Percentiles rank a stretch among this genome's conserved stretches.
Conservation (phyloP, 2,888 invertebrate species). For the Oscheius sp. region DNA sequence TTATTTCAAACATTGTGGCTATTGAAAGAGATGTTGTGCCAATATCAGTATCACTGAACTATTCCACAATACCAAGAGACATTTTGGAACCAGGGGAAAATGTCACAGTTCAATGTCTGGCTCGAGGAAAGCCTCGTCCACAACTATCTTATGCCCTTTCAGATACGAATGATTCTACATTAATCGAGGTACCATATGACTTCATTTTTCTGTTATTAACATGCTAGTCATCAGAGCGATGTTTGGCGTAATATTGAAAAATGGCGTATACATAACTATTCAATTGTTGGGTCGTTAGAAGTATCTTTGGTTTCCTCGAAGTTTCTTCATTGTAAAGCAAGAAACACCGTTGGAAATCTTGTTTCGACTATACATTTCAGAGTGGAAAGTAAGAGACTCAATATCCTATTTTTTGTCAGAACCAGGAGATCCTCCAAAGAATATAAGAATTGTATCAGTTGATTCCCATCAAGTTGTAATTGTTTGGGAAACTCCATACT, state of each 20-base stretch:
- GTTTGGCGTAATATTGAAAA: conserved; percentile 38
- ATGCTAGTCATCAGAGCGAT: conserved; percentile 34
- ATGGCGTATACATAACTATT: conserved; percentile 6
- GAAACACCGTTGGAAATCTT: conserved; percentile 44
- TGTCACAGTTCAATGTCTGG: conserved; percentile 38
- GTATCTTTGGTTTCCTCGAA: conserved; percentile 38
- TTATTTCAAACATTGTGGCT: conserved; percentile 52
- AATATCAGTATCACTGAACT: conserved; percentile 16
- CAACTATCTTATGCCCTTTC: conserved; percentile 24
- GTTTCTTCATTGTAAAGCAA: conserved; percentile 45
- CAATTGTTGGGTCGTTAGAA: conserved; percentile 10
- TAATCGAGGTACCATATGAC: conserved; percentile 11
- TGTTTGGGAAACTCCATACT: conserved; percentile 44
- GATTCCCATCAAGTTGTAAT: conserved; percentile 44
- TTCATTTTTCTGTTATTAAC: conserved; percentile 7
- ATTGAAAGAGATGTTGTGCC: conserved; percentile 41
- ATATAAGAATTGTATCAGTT: conserved; percentile 40
- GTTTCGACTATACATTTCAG: conserved; percentile 41
- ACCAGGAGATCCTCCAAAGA: conserved; percentile 51
- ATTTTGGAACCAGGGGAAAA: conserved; percentile 21
- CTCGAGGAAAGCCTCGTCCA: conserved; percentile 47
- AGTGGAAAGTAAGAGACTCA: conserved; percentile 46
- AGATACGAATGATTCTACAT: neutral
- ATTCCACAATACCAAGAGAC: neutral
- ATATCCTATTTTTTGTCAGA: too few species aligned